These are phyloP conservation scores for Lochmaea capreae DNA, from an alignment of 2,888 invertebrate species.

Conservation along the genomic window DNA sequence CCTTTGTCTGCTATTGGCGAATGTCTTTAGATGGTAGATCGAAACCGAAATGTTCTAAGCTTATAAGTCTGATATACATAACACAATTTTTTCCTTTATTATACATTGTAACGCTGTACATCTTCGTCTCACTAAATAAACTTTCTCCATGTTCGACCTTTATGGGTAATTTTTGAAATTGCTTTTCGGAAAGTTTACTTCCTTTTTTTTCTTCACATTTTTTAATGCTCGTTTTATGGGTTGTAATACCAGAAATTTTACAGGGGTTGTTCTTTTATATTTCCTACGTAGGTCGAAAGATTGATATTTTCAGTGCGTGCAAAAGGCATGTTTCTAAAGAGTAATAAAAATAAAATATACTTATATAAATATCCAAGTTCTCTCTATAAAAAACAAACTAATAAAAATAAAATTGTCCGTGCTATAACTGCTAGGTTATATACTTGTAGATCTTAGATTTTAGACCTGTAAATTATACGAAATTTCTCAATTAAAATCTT, in stretches of 20 bases:
- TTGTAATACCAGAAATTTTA: slow-evolving; percentile 15
- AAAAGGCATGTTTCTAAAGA: not conserved
- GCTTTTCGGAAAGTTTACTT: slow-evolving; percentile 29
- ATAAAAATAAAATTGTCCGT: not conserved
- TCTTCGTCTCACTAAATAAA: slow-evolving; percentile 39
- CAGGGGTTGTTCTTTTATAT: not conserved
- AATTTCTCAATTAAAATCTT: not conserved
- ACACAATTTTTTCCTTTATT: slow-evolving; percentile 28
- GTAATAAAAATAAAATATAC: not conserved
- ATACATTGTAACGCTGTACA: slow-evolving; percentile 45
- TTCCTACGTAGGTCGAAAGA: not conserved
- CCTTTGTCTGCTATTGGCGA: slow-evolving; percentile 28
- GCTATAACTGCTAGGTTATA: not conserved
- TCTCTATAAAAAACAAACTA: not conserved
- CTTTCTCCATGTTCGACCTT: slow-evolving; percentile 27
- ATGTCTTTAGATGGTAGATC: slow-evolving; percentile 29
- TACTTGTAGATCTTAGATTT: not conserved
- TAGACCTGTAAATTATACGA: not conserved
- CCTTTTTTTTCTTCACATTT: slow-evolving; percentile 21
- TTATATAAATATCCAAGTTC: not conserved
- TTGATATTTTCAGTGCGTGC: not conserved
- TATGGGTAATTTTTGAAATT: slow-evolving; percentile 36
- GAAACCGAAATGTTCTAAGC: slow-evolving; percentile 34
- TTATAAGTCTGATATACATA: slow-evolving; percentile 25
- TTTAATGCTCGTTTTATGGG: slow-evolving; percentile 27